A percentile compares a stretch with the other conserved stretches of the same genome.
phyloP scores from a whole-genome alignment of 30 jellyfish, hydroid and myxozoan genomes.

The Aurelia aurita region DNA sequence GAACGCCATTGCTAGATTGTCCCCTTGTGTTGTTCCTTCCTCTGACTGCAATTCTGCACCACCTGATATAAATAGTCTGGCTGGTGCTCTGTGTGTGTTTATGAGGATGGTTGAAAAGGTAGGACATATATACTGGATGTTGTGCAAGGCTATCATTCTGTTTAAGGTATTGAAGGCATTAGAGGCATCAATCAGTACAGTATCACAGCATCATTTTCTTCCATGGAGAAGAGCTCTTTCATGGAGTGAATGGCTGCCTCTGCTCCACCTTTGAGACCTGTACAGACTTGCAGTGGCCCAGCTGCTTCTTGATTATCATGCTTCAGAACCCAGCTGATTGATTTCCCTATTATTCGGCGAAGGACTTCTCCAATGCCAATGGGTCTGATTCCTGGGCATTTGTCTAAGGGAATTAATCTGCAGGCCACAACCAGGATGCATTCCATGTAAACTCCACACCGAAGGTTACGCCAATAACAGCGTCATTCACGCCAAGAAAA shows the following conservation, averaged over 20 bases:
- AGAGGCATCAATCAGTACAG: too few relatives aligned
- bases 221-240: not conserved
- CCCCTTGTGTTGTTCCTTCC: slow-evolving; percentile 68
- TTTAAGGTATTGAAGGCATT: too few relatives aligned
- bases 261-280: not conserved
- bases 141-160: too few relatives aligned
- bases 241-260: not conserved
- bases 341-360: not conserved
- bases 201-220: too few relatives aligned
- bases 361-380: not conserved
- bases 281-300: not conserved
- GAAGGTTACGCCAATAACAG: too few relatives aligned
- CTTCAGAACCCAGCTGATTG: not conserved
- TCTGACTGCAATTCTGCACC: slow-evolving; percentile 25
- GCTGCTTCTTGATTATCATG: not conserved
- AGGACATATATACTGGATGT: slow-evolving; percentile 20
- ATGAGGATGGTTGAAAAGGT: slow-evolving; percentile 4
- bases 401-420: not conserved
- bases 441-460: too few relatives aligned
- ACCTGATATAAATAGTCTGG: slow-evolving; percentile 20
- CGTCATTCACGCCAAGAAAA: too few relatives aligned
- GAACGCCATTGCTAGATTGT: slow-evolving; percentile 57
- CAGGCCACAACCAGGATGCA: too few relatives aligned
- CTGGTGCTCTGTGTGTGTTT: slow-evolving; percentile 27
- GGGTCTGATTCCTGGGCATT: not conserved